Percentiles rank a stretch among this genome's conserved stretches.
phyloP scores from a whole-genome alignment of 1,140 invertebrate species.

The Leguminivora glycinivorella region DNA sequence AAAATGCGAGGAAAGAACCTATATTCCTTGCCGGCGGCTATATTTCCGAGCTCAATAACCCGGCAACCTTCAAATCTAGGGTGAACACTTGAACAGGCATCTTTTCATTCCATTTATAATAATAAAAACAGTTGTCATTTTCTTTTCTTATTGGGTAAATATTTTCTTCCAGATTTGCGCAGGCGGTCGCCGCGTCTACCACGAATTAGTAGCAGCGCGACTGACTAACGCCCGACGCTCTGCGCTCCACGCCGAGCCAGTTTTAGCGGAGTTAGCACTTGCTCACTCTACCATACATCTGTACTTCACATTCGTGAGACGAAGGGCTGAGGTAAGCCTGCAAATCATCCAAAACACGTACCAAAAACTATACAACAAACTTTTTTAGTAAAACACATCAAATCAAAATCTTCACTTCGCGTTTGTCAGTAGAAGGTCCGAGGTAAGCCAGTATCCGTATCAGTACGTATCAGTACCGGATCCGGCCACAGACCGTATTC shows the following conservation, averaged over 20 bases:
- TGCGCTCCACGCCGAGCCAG: conserved; percentile 92
- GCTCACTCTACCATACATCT: conserved; percentile 94
- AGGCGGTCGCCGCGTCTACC: conserved; percentile 81
- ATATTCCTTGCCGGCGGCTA: too few species aligned
- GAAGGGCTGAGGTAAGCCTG: conserved; percentile 85
- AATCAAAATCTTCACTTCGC: conserved; percentile 87
- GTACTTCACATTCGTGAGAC: conserved; percentile 93
- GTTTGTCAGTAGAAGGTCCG: conserved; percentile 90
- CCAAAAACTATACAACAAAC: too few species aligned
- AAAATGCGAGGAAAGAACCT: too few species aligned
- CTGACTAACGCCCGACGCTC: conserved; percentile 81
- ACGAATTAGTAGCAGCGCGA: conserved; percentile 83
- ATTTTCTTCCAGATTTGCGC: conserved; percentile 45
- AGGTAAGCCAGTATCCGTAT: not conserved
- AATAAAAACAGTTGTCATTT: too few species aligned
- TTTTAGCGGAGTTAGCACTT: conserved; percentile 94
- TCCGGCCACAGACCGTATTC: too few species aligned
- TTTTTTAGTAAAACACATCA: too few species aligned
- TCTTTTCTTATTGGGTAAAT: conserved; percentile 7
- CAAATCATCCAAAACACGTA: too few species aligned
- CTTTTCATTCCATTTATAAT: too few species aligned
- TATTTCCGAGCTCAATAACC: too few species aligned
- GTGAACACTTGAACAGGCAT: too few species aligned
- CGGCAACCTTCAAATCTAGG: too few species aligned
- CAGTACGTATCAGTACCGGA: too few species aligned